A percentile compares a stretch with the other conserved stretches of the same genome.
Evolutionary conservation across 2,797 vertebrate genomes (phyloP).

Genomic region (Phoxinus dragarum): DNA sequence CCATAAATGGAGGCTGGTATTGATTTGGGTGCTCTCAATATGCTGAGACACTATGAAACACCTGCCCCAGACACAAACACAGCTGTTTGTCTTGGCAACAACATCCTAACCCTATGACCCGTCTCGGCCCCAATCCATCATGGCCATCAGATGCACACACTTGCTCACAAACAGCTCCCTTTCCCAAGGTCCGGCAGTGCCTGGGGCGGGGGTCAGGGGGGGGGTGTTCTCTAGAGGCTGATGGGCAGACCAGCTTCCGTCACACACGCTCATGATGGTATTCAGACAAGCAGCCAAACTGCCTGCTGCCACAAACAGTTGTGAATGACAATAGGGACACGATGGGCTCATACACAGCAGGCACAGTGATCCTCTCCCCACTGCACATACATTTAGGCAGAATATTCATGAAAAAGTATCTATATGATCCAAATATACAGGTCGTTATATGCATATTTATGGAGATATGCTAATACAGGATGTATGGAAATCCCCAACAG

Average conservation of each 20-base stretch:
- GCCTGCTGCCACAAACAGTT: constrained; percentile 57
- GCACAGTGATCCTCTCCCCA: constrained; percentile 9
- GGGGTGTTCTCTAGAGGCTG: constrained; percentile 52
- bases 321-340: constrained; percentile 64
- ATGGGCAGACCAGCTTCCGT: neutral
- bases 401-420: constrained; percentile 59
- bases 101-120: constrained; percentile 74
- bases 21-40: constrained; percentile 77
- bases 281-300: constrained; percentile 63
- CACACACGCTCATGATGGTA: constrained; percentile 59
- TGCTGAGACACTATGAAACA: constrained; percentile 74
- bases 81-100: constrained; percentile 80
- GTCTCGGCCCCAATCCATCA: constrained; percentile 78
- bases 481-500: constrained; percentile 44
- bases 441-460: constrained; percentile 43
- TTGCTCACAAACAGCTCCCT: constrained; percentile 12
- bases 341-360: constrained; percentile 44
- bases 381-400: constrained; percentile 64
- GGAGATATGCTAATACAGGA: constrained; percentile 32
- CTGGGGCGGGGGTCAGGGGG: constrained; percentile 21
- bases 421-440: constrained; percentile 21
- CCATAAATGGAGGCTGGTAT: constrained; percentile 63
- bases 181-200: constrained; percentile 35
- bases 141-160: constrained; percentile 54
- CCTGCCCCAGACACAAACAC: constrained; percentile 73